Evolutionary conservation across 2,113 vertebrate species (phyloP), one percentile per base, ranked within the genome.

Genomic region (Cyprinus carpio): DNA sequence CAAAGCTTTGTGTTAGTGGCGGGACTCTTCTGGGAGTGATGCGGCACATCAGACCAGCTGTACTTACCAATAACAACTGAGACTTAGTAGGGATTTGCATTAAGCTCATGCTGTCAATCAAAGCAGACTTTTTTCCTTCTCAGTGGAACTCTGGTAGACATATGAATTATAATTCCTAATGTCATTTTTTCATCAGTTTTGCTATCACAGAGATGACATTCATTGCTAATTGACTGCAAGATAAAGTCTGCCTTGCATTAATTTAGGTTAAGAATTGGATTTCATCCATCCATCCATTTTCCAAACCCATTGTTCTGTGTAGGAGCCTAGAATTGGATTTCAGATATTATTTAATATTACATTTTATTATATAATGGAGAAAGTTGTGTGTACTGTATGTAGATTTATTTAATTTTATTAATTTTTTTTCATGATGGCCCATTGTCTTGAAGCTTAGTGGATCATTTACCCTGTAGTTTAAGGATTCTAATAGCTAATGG

Each of bases 11-110:
- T 76, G n/a, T 25, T 29, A 18, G n/a, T 67, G 74, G 23, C 23
- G 9, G 34, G 80, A 56, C 46, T 65, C 65, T 58, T 9, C 25
- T 51, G 71, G 27, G 65, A 27, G 62, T 56, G 54, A 85, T 82
- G 72, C 74, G 65, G 23, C 54, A 79, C 34, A 76, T 56, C 49
- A 56, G 15, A 71, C 65, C 81, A 82, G 64, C 65, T 54, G 49
- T 23, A 34, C 64, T 72, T 37, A 72, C 81, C 49, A 82, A 74
- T 83, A 58, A 82, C 62, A 69, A 72, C 29, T 23, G 31, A 58
- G 81, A 56, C 25, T 83, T 83, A 27, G 64, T n/a, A 56, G 23
- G 29, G 49, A 40, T 83, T 83, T 72, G 31, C 81, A 72, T 72
- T 25, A 72, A 72, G 49, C 27, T 37, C 23, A 20, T 0, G 3